A percentile compares a stretch with the other conserved stretches of the same genome.
Evolutionary conservation across 2,113 vertebrate species (phyloP).

Genomic region (Callipepla squamata): DNA sequence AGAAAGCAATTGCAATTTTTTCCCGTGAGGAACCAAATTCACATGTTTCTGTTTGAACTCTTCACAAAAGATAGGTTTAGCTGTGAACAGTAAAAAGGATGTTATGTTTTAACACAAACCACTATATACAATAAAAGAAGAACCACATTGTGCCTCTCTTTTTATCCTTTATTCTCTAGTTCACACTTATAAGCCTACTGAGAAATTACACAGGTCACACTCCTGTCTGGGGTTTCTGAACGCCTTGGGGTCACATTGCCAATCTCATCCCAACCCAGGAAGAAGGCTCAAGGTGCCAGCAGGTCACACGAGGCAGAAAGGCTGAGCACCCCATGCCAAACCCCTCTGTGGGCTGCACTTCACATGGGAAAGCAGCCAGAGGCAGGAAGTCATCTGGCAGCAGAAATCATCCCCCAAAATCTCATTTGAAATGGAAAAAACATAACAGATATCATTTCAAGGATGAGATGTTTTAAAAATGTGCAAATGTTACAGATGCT

Average conservation of each 20-base stretch:
- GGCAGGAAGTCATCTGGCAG: not conserved
- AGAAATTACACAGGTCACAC: constrained; percentile 13
- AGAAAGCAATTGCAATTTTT: not conserved
- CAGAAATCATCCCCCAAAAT: not conserved
- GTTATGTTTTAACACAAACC: not conserved
- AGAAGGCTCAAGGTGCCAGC: not conserved
- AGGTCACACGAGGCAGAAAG: not conserved
- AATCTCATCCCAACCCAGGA: not conserved
- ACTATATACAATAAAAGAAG: not conserved
- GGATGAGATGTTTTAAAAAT: not conserved
- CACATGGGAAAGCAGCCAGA: not conserved
- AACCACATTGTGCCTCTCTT: constrained; percentile 34
- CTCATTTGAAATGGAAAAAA: constrained; percentile 16
- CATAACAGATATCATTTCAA: not conserved
- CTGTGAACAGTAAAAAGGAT: not conserved
- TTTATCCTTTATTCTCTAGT: constrained; percentile 65
- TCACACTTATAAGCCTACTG: constrained; percentile 52
- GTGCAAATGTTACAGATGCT: not conserved
- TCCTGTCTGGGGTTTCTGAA: not conserved
- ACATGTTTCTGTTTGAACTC: not conserved
- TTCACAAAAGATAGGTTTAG: not conserved
- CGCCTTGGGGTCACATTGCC: not conserved
- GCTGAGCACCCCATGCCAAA: not conserved
- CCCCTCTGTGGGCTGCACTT: accelerated
- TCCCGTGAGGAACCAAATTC: not conserved